Base-by-base conservation (phyloP, 2,113 vertebrate genomes). In the Psilopogon haemacephalus region DNA sequence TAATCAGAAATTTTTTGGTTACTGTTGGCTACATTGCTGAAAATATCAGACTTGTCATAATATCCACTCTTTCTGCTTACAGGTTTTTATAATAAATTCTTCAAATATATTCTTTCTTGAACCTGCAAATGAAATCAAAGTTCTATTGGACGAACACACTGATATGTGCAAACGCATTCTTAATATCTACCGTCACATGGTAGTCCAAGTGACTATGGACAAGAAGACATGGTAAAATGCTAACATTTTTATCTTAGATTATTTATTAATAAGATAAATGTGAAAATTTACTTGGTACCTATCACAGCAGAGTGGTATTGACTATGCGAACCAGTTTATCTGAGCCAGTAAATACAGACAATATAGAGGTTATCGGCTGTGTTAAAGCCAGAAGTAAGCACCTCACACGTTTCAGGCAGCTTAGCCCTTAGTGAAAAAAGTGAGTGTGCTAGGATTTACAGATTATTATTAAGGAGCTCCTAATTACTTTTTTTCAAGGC, bases 91-190 rank as follows among this genome's bases (percentile, higher is more conserved):
- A 97, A 99, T 98, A 92, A 99, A 99, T 96, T 99, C 99, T 79
- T 98, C 99, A 93, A 99, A 99, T 64, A 99, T 99, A 90, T 99
- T 99, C 96, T 98, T 99, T 67, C 97, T 99, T 96, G 99, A 99
- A 95, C 99, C 99, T 73, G 98, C 99, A 88, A 99, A 99, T 94
- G 99, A 99, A 94, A 98, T 99, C 96, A 99, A 99, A 97, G 97
- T 93, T 79, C 98, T 99, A 68, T 95, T 99, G 95, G 99, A 99
- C 97, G 99, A 99, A 72, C 99, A 99, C 60, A 99, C 99, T 4
- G 99, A 99, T 96, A 99, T 99, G 99, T 99, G 99, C 97, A 99
- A 99, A 97, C 97, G 99, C 70, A 98, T 99, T 96, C 98, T 99
- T 79, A 99, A 99, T 95, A 99, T 99, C 96, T 99, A 99, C 96